phyloP scores from a whole-genome alignment of 1,140 invertebrate species.

The Temnothorax longispinosus region DNA sequence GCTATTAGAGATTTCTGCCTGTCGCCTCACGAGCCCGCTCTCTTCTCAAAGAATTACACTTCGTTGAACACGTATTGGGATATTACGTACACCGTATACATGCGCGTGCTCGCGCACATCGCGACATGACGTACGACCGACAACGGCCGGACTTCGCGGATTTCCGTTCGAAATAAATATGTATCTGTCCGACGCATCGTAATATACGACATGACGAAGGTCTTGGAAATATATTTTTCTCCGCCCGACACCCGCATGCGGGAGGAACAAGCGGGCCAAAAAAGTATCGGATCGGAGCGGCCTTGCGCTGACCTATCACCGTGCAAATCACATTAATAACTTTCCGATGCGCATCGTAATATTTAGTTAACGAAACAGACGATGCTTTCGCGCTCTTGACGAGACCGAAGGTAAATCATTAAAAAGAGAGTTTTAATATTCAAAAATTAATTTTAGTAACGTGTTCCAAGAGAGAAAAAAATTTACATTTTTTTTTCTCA shows the following conservation, averaged over 20 bases:
- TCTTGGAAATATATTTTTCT: conserved; percentile 42
- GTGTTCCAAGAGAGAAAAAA: neutral
- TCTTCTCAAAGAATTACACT: conserved; percentile 40
- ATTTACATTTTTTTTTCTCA: neutral
- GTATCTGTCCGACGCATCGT: conserved; percentile 61
- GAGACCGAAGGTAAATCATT: neutral
- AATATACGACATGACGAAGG: conserved; percentile 56
- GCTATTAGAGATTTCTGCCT: conserved; percentile 38
- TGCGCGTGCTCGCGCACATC: conserved; percentile 27
- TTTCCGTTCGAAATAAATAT: conserved; percentile 75
- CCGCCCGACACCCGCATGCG: neutral
- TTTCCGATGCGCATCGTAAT: neutral
- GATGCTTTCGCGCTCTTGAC: too few relatives aligned
- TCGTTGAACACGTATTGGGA: conserved; percentile 30
- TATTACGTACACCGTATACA: neutral
- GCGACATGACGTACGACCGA: conserved; percentile 71
- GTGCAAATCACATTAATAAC: neutral
- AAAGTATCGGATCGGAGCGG: neutral
- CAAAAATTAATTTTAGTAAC: neutral
- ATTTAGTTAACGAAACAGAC: neutral
- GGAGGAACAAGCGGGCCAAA: neutral
- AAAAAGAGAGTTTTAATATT: neutral
- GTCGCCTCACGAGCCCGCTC: neutral
- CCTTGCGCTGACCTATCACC: neutral
- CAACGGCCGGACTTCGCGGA: conserved; percentile 68